phyloP scores from a whole-genome alignment of 2,888 invertebrate species.

The Limnephilus rhombicus region DNA sequence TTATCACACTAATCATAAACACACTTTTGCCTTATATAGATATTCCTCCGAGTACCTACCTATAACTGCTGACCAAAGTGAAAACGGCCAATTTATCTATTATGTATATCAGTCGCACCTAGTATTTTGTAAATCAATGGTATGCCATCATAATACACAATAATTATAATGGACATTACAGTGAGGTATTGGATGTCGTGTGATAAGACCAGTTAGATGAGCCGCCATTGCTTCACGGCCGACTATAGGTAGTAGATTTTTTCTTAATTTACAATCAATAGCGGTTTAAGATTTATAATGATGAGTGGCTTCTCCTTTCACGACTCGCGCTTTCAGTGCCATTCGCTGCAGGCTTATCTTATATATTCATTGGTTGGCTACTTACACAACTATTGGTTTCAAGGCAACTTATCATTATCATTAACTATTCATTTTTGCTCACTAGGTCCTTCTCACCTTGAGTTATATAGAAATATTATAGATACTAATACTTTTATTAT shows the following conservation, averaged over 20 bases:
- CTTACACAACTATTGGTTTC: not conserved
- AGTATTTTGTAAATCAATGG: not conserved
- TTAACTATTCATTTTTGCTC: not conserved
- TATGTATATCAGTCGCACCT: not conserved
- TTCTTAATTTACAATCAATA: not conserved
- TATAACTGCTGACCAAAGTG: no score
- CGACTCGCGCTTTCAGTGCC: not conserved
- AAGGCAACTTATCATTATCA: not conserved
- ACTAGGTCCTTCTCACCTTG: not conserved
- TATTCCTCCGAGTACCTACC: no score
- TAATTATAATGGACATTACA: slow-evolving; percentile 5
- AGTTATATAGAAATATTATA: no score
- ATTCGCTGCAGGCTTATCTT: not conserved
- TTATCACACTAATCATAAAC: no score
- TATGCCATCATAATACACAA: not conserved
- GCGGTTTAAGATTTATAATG: not conserved
- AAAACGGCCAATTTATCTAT: no score
- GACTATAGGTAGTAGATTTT: not conserved
- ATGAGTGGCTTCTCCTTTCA: not conserved
- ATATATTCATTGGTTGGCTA: not conserved
- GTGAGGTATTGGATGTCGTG: not conserved
- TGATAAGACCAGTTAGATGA: not conserved
- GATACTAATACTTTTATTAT: no score
- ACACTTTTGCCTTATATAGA: no score
- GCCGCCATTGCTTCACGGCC: not conserved